Conservation (phyloP, 2,888 invertebrate species). For the Dryadula phaetusa region DNA sequence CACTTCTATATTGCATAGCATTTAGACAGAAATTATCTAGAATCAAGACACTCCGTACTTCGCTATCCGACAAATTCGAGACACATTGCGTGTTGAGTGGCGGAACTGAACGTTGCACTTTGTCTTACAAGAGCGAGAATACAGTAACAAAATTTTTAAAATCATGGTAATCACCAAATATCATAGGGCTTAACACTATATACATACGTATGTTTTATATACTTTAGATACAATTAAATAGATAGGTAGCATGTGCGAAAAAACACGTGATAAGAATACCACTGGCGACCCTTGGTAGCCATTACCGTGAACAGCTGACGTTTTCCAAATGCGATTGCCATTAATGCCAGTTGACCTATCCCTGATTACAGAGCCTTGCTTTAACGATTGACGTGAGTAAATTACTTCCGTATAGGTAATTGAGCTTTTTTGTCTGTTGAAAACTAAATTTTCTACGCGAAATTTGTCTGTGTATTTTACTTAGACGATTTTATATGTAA, state of each 20-base stretch:
- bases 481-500: not conserved
- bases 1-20: not conserved
- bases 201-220: not conserved
- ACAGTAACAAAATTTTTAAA: too few species aligned
- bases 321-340: conserved; percentile 52
- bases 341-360: conserved; percentile 48
- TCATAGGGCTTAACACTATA: not conserved
- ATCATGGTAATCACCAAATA: too few species aligned
- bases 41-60: too few species aligned
- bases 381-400: conserved; percentile 52
- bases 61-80: too few species aligned
- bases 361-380: conserved; percentile 53
- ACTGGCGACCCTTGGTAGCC: conserved; percentile 21
- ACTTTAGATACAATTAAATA: not conserved
- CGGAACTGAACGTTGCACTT: too few species aligned
- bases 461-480: not conserved
- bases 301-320: conserved; percentile 52
- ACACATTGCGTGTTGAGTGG: too few species aligned
- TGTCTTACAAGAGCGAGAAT: too few species aligned
- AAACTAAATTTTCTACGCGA: not conserved
- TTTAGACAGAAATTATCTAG: too few species aligned
- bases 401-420: conserved; percentile 52
- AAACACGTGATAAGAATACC: conserved; percentile 29
- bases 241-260: conserved; percentile 24
- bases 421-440: conserved; percentile 6